Percentiles rank a stretch among this genome's conserved stretches.
phyloP scores from a whole-genome alignment of 2,888 invertebrate genomes.

The Formica aserva region DNA sequence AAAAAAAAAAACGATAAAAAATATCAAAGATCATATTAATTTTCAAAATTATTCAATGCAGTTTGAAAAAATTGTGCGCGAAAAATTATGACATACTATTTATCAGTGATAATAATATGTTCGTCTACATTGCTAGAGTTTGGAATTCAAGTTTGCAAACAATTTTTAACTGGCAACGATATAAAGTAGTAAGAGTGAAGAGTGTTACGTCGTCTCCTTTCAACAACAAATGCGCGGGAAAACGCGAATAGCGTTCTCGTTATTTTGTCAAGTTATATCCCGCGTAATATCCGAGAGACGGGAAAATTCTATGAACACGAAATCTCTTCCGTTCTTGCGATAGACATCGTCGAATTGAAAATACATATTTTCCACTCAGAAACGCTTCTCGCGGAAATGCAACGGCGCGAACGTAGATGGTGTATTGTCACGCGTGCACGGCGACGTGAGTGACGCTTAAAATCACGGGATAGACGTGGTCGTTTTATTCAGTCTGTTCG shows the following conservation, averaged over 20 bases:
- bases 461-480: constrained; percentile 34
- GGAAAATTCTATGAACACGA: constrained; percentile 13
- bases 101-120: neutral
- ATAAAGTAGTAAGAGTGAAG: neutral
- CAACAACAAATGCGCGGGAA: neutral
- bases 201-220: neutral
- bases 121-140: neutral
- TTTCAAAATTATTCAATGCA: neutral
- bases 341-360: constrained; percentile 32
- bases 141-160: neutral
- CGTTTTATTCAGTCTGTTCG: constrained; percentile 46
- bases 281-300: neutral
- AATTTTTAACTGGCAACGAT: neutral
- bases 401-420: constrained; percentile 6
- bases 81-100: neutral
- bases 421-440: constrained; percentile 23
- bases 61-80: neutral
- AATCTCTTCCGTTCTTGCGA: constrained; percentile 15
- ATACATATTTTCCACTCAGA: constrained; percentile 9
- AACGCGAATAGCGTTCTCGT: neutral
- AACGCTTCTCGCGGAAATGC: neutral
- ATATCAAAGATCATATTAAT: neutral
- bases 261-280: constrained; percentile 6
- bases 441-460: constrained; percentile 34
- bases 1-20: neutral